phyloP scores from a whole-genome alignment of 2,797 vertebrate genomes.

The Rhyacichthys aspro region DNA sequence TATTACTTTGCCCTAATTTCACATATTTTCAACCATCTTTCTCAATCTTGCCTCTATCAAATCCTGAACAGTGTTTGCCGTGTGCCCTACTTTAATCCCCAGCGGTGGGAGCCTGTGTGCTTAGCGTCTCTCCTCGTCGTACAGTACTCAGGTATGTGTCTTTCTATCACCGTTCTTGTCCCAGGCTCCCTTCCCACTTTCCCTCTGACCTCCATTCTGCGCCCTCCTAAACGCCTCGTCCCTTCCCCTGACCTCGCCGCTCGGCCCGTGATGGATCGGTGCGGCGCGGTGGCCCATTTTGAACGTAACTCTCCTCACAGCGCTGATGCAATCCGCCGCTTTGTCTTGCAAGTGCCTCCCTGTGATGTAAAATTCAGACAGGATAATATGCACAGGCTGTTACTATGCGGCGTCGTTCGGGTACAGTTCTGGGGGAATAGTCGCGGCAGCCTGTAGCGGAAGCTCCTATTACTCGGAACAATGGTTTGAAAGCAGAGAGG shows the following conservation, averaged over 20 bases:
- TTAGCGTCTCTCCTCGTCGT: conserved; percentile 14
- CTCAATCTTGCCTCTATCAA: too few species aligned
- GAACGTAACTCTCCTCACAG: conserved; percentile 58
- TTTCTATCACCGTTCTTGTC: conserved; percentile 51
- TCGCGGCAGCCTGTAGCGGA: conserved; percentile 51
- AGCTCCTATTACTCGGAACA: conserved; percentile 62
- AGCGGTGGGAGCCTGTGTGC: conserved; percentile 5
- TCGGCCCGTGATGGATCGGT: conserved; percentile 59
- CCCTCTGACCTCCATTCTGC: conserved; percentile 62
- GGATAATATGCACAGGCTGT: conserved; percentile 32
- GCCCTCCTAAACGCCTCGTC: conserved; percentile 56
- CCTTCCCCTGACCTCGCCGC: conserved; percentile 54
- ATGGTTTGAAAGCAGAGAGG: conserved; percentile 61
- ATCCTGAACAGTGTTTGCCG: too few species aligned
- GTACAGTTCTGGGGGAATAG: conserved; percentile 60
- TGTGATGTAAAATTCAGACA: conserved; percentile 41
- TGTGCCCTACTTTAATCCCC: conserved; percentile 1
- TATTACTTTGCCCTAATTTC: too few species aligned
- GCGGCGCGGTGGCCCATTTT: conserved; percentile 63
- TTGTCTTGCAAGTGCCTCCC: conserved; percentile 27
- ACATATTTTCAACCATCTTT: too few species aligned
- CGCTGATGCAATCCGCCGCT: conserved; percentile 43
- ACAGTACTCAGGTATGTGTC: conserved; percentile 16
- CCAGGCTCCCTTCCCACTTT: conserved; percentile 45
- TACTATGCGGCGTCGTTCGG: conserved; percentile 35